Evolutionary conservation across 2,113 vertebrate genomes (phyloP).

Genomic region (Penelope pileata): DNA sequence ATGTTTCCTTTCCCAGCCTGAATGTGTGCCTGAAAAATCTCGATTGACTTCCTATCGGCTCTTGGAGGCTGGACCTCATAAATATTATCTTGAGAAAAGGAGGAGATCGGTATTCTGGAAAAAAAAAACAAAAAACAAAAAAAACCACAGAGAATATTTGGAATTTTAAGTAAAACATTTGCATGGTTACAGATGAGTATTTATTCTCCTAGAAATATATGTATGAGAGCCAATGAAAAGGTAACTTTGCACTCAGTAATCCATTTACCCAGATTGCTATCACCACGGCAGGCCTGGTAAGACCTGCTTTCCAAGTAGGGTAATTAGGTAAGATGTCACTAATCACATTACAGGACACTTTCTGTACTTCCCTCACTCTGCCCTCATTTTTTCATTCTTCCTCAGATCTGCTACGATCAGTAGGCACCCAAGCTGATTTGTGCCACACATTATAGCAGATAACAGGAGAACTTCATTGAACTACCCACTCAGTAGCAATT

Average conservation of each 20-base stretch:
- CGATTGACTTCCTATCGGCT: slow-evolving; percentile 82
- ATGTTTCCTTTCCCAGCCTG: slow-evolving; percentile 83
- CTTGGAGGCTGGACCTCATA: slow-evolving; percentile 84
- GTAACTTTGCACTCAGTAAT: not conserved
- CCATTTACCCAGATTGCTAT: slow-evolving; percentile 23
- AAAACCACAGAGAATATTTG: not conserved
- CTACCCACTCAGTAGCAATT: not conserved
- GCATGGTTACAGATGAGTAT: not conserved
- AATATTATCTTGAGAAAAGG: slow-evolving; percentile 88
- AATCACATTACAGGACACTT: slow-evolving; percentile 6
- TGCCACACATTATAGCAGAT: not conserved
- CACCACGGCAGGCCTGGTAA: not conserved
- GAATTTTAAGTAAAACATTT: not conserved
- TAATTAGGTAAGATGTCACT: slow-evolving; percentile 54
- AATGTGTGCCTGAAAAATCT: slow-evolving; percentile 89
- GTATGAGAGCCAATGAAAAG: not conserved
- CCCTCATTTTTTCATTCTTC: slow-evolving; percentile 49
- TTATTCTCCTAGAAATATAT: not conserved
- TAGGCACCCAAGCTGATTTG: not conserved
- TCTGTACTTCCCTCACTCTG: slow-evolving; percentile 30
- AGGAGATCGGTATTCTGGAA: slow-evolving; percentile 86
- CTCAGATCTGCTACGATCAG: not conserved
- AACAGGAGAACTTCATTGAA: not conserved
- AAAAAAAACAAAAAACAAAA: not conserved
- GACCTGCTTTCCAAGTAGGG: slow-evolving; percentile 47